These are phyloP conservation scores for Operophtera brumata DNA, from an alignment of 2,888 invertebrate genomes.

Conservation along the genomic window DNA sequence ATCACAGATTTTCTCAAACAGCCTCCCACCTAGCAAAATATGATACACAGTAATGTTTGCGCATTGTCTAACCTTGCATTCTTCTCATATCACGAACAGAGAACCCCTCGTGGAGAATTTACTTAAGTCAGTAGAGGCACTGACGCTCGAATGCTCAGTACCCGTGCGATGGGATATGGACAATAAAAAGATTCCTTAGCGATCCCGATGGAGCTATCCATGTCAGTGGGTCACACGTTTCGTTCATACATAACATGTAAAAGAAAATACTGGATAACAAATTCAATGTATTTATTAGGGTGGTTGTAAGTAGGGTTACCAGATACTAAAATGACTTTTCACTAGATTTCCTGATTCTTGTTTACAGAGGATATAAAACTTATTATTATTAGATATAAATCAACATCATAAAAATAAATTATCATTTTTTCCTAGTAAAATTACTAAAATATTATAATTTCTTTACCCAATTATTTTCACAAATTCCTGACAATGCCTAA, in stretches of 20 bases:
- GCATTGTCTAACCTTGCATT: not conserved
- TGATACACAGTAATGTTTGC: no score
- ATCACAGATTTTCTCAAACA: no score
- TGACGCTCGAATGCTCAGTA: conserved; percentile 2
- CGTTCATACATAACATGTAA: conserved; percentile 24
- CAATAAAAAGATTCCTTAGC: conserved; percentile 51
- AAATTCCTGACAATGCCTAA: no score
- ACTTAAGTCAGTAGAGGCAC: conserved; percentile 8
- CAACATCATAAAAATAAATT: no score
- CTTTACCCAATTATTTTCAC: no score
- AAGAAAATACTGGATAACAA: conserved; percentile 11
- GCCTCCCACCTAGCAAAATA: no score
- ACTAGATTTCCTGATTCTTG: no score
- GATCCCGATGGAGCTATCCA: conserved; percentile 27
- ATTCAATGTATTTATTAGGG: conserved; percentile 16
- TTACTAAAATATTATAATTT: no score
- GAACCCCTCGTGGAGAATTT: conserved; percentile 17
- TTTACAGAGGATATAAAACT: no score
- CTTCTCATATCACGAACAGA: conserved; percentile 20
- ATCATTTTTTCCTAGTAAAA: no score
- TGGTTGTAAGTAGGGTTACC: not conserved
- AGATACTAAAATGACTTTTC: no score
- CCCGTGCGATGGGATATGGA: conserved; percentile 1
- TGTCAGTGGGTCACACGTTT: conserved; percentile 53
- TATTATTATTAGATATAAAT: no score